Percentiles rank a stretch among this genome's conserved stretches.
Conservation (phyloP, 2,888 invertebrate genomes). For the Ophioninae sp. region DNA sequence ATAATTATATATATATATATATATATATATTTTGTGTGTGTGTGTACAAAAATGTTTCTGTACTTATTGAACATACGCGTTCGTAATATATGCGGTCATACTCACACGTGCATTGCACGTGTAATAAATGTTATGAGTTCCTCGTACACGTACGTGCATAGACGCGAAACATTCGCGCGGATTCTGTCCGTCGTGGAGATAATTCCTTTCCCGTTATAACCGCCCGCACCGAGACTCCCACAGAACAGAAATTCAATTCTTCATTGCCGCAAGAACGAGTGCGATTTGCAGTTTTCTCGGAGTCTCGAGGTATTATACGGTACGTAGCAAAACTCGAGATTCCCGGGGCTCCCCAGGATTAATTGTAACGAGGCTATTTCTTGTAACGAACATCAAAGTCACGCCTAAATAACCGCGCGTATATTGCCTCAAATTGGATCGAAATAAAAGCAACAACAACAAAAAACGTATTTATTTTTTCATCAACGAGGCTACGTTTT, state of each 20-base stretch:
- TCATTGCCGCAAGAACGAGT: constrained; percentile 3
- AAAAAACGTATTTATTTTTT: background rate
- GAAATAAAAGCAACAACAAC: background rate
- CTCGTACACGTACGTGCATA: constrained; percentile 2
- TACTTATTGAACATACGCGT: too few relatives aligned
- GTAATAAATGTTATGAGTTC: constrained; percentile 25
- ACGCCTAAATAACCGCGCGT: background rate
- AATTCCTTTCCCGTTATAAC: constrained; percentile 58
- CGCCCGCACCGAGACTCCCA: constrained; percentile 13
- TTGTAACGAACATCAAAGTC: background rate
- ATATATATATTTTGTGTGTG: too few relatives aligned
- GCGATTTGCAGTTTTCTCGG: background rate
- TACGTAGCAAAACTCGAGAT: background rate
- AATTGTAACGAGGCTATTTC: background rate
- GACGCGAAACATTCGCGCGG: constrained; percentile 27
- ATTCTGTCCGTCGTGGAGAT: constrained; percentile 53
- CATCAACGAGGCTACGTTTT: background rate
- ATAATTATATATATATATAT: too few relatives aligned
- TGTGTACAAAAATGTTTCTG: background rate
- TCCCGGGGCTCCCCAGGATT: background rate
- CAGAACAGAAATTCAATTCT: constrained; percentile 38
- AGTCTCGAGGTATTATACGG: background rate
- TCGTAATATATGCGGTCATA: background rate
- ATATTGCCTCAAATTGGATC: background rate
- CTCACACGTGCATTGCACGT: background rate